Conservation (phyloP, 2,113 vertebrate species). For the Misgurnus mizolepis region DNA sequence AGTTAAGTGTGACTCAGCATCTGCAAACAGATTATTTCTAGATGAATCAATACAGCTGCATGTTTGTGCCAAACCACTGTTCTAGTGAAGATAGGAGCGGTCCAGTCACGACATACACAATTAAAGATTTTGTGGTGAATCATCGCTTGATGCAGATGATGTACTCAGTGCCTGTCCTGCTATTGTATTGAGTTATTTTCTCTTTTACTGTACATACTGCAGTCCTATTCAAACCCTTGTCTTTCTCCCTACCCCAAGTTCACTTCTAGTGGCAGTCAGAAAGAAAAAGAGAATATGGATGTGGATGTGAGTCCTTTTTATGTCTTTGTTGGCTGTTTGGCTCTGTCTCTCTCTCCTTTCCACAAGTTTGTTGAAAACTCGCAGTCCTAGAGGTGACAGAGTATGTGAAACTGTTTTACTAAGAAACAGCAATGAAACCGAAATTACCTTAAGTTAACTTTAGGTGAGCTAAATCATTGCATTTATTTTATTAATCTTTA, state of each 20-base stretch:
- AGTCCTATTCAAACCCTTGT: conserved; percentile 47
- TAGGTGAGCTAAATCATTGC: too few relatives aligned
- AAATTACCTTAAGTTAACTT: too few relatives aligned
- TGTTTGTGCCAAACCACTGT: not conserved
- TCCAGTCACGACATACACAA: not conserved
- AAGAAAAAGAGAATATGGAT: not conserved
- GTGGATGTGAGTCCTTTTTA: conserved; percentile 18
- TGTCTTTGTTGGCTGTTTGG: conserved; percentile 54
- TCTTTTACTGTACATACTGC: not conserved
- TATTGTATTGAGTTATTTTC: not conserved
- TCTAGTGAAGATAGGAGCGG: not conserved
- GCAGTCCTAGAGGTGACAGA: not conserved
- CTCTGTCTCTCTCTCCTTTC: not conserved
- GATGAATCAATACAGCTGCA: not conserved
- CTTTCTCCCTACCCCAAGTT: conserved; percentile 48
- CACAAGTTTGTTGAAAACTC: not conserved
- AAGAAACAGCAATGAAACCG: too few relatives aligned
- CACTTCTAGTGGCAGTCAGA: not conserved
- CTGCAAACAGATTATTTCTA: not conserved
- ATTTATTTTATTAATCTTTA: too few relatives aligned
- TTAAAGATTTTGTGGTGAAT: not conserved
- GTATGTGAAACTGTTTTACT: not conserved
- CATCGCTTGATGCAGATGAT: not conserved
- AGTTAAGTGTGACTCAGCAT: conserved; percentile 2
- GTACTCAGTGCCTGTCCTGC: too few relatives aligned